Evolutionary conservation across 1,140 invertebrate genomes (phyloP), one percentile per base, ranked within the genome.

Genomic region (Delia radicum): DNA sequence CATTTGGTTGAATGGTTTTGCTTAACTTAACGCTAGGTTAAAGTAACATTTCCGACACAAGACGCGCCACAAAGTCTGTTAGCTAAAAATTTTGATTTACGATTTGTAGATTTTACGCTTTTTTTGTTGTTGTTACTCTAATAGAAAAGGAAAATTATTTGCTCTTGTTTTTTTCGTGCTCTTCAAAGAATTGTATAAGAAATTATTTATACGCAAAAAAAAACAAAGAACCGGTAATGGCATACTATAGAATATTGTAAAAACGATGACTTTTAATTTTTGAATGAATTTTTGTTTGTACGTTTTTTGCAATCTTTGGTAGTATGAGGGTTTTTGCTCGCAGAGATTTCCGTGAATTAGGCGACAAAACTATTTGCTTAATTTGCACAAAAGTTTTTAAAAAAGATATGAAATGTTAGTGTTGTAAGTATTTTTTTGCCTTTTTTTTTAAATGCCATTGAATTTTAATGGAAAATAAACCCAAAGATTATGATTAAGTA

Each of bases 21-120:
- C n/a, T 55, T 55, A 21, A 4, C n/a, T 55, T 55, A 21, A 42
- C 37, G 18, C 21, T 55, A 21, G 48, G 21, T 55, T 21, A 21
- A 21, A 55, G 48, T 55, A 55, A 55, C 48, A 55, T 55, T 55
- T 55, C 48, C 48, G 48, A 55, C 48, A 55, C 48, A 18, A 33
- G 65, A 69, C 65, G 65, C 65, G 65, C 65, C 65, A 69, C 13
- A 31, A 69, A 18, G 65, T 69, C 65, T 69, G 65, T 8, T 69
- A n/a, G n/a, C 21, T n/a, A 1, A n/a, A 18, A 33, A 33, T 69
- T 69, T 69, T 69, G 65, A 69, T 69, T 69, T 69, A 69, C 29
- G 65, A 37, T 37, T 33, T 33, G 15, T 33, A 37, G 65, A 33
- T 21, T 33, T 69, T 33, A 69, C 65, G 37, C 65, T 69, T 33